A percentile compares a stretch with the other conserved stretches of the same genome.
Evolutionary conservation across 2,888 invertebrate species (phyloP).

Genomic region (Ephialtes manifestator): DNA sequence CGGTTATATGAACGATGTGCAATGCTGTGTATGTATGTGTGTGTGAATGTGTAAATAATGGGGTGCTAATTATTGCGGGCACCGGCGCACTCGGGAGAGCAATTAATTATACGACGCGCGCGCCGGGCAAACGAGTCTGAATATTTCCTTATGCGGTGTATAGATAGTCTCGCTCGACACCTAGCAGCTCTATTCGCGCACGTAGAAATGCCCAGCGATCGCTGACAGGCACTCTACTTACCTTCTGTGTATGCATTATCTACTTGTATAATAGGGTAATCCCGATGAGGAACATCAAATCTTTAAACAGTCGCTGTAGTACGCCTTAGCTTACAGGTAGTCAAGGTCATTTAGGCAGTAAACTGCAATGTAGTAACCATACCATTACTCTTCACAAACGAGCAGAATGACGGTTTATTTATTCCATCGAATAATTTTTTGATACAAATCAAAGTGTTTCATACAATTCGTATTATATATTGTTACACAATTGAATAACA

Average conservation of each 20-base stretch:
- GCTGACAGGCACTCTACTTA: neutral
- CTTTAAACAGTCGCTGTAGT: neutral
- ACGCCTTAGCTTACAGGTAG: neutral
- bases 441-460: too few species aligned
- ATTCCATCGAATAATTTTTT: too few species aligned
- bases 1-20: neutral
- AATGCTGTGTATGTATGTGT: neutral
- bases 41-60: constrained; percentile 62
- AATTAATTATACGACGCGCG: constrained; percentile 68
- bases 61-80: constrained; percentile 71
- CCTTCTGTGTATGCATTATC: neutral
- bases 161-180: constrained; percentile 54
- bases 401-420: too few species aligned
- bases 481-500: too few species aligned
- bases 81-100: constrained; percentile 56
- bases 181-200: constrained; percentile 1
- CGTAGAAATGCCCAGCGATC: neutral
- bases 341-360: neutral
- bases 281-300: neutral
- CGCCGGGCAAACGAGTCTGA: constrained; percentile 54
- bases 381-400: too few species aligned
- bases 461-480: too few species aligned
- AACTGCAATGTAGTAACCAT: neutral
- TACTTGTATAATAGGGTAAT: neutral
- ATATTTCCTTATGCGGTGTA: constrained; percentile 54